A percentile compares a stretch with the other conserved stretches of the same genome.
Conservation (phyloP, 2,888 invertebrate species). For the Eilema griseolum region DNA sequence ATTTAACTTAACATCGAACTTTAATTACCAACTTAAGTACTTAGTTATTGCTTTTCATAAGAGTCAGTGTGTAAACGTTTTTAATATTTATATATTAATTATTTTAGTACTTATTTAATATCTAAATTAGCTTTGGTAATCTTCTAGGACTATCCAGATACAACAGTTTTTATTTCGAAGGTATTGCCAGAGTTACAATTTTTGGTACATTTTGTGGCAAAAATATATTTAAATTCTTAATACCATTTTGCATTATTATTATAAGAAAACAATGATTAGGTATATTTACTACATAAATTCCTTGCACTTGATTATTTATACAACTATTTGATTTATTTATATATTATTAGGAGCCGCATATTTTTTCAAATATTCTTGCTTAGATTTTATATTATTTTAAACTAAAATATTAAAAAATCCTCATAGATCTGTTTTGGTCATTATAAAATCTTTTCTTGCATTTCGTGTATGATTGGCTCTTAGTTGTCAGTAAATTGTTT, state of each 20-base stretch:
- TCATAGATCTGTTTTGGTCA: neutral
- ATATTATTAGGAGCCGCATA: neutral
- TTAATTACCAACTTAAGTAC: neutral
- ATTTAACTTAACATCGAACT: neutral
- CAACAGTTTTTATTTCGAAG: neutral
- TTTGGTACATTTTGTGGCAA: neutral
- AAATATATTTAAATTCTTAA: neutral
- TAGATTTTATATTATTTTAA: neutral
- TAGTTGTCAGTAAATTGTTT: constrained; percentile 43
- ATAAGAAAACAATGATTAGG: neutral
- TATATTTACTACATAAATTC: no score
- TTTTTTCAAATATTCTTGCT: neutral
- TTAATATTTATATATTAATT: neutral
- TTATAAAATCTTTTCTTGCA: neutral
- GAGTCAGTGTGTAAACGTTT: neutral
- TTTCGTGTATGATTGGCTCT: constrained; percentile 26
- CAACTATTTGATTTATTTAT: no score
- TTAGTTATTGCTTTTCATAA: neutral
- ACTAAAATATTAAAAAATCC: neutral
- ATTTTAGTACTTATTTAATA: neutral
- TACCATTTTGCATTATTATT: neutral
- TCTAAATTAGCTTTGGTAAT: neutral
- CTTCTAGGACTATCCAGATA: neutral
- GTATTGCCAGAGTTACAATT: constrained; percentile 1
- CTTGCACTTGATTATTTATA: no score